These are phyloP conservation scores for Pristis pectinata DNA, from an alignment of 2,797 vertebrate genomes.

Conservation along the genomic window DNA sequence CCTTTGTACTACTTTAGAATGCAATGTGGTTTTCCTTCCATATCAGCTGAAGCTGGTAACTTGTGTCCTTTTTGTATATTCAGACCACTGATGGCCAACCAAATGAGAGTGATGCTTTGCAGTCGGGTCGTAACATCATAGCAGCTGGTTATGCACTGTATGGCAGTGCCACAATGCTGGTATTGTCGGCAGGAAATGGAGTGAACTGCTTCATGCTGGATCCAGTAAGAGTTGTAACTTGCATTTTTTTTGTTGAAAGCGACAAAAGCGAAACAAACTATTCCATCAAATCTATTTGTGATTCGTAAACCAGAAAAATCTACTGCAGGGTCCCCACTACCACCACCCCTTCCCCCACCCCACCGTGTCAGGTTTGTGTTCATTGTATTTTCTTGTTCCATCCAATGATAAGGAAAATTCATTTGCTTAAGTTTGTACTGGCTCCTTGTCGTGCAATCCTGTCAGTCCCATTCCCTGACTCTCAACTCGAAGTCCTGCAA, in stretches of 20 bases:
- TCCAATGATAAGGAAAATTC: neutral
- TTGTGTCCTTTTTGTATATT: neutral
- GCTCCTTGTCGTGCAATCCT: too few species aligned
- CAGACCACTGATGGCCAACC: conserved; percentile 69
- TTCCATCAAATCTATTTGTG: neutral
- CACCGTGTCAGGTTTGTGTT: neutral
- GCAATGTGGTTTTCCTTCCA: too few species aligned
- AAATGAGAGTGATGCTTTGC: conserved; percentile 77
- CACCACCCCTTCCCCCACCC: neutral
- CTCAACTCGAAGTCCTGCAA: neutral
- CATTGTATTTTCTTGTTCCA: neutral
- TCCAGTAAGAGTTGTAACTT: conserved; percentile 65
- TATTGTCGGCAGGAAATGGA: conserved; percentile 76
- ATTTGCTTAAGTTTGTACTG: too few species aligned
- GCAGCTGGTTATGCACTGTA: conserved; percentile 92
- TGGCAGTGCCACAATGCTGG: conserved; percentile 93
- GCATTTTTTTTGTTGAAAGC: neutral
- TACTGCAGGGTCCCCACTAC: neutral
- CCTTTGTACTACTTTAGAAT: neutral
- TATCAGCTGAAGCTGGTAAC: neutral
- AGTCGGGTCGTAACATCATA: conserved; percentile 80
- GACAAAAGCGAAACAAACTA: neutral
- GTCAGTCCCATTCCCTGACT: neutral
- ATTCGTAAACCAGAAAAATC: neutral
- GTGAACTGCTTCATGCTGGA: conserved; percentile 98